Conservation (phyloP, 1,140 invertebrate species). For the Phocides pigmalion region DNA sequence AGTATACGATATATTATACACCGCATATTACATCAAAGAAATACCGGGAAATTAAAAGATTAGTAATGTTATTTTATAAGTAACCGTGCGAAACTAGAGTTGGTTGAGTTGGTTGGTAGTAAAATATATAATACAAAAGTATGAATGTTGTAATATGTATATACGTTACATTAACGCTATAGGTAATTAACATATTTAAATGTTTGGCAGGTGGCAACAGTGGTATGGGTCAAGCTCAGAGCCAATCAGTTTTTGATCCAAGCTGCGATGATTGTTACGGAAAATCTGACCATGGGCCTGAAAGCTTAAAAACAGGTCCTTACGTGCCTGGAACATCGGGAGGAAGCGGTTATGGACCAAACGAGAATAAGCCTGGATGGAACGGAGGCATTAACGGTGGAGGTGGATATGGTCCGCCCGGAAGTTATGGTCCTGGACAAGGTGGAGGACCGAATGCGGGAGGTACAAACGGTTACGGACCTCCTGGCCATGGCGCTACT, state of each 20-base stretch:
- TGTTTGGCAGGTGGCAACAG: slow-evolving; percentile 85
- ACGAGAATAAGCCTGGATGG: too few species aligned
- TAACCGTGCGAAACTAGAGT: too few species aligned
- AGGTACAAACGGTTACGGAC: slow-evolving; percentile 17
- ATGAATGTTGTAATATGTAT: too few species aligned
- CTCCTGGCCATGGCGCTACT: slow-evolving; percentile 21
- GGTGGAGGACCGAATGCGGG: slow-evolving; percentile 1
- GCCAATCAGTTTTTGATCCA: slow-evolving; percentile 86
- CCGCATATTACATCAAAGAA: too few species aligned
- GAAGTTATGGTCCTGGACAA: slow-evolving; percentile 27
- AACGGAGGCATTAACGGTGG: too few species aligned
- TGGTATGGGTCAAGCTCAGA: slow-evolving; percentile 93
- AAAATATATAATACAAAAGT: too few species aligned
- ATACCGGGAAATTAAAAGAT: too few species aligned
- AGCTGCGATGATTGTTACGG: slow-evolving; percentile 78
- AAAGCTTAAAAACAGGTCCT: slow-evolving; percentile 51
- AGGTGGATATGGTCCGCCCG: not conserved
- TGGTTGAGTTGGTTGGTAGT: too few species aligned
- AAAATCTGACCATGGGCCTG: slow-evolving; percentile 43
- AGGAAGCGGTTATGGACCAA: slow-evolving; percentile 23
- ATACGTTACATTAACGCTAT: too few species aligned
- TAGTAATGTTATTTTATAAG: too few species aligned
- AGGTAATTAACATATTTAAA: not conserved
- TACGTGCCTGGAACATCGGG: slow-evolving; percentile 29
- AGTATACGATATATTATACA: too few species aligned